These are phyloP conservation scores for Laothoe populi DNA, from an alignment of 2,888 invertebrate genomes.

Conservation along the genomic window DNA sequence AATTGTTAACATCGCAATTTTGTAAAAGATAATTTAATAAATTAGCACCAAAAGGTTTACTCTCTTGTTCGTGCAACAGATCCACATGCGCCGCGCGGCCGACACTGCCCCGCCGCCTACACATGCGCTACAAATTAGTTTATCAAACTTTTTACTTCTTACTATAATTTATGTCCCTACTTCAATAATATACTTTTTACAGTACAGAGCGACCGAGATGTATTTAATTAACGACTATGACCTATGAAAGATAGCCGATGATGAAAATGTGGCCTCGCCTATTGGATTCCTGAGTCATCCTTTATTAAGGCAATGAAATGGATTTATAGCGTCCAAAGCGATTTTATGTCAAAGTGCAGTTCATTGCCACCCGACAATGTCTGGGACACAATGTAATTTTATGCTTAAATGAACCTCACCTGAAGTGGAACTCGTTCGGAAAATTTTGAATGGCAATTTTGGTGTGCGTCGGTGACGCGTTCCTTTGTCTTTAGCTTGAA, in stretches of 20 bases:
- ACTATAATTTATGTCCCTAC: conserved; percentile 30
- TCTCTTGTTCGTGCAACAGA: conserved; percentile 32
- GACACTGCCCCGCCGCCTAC: conserved; percentile 15
- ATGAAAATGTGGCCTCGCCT: conserved; percentile 71
- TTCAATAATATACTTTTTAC: conserved; percentile 36
- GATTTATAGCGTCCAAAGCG: conserved; percentile 79
- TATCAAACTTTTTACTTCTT: conserved; percentile 35
- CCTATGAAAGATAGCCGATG: conserved; percentile 64
- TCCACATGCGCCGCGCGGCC: conserved; percentile 28
- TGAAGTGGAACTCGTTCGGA: conserved; percentile 79
- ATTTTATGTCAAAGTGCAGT: conserved; percentile 85
- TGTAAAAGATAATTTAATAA: conserved; percentile 49
- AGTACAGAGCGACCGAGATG: conserved; percentile 33
- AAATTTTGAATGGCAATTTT: conserved; percentile 81
- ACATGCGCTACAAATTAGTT: conserved; percentile 33
- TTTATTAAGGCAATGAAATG: conserved; percentile 83
- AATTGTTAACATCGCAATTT: conserved; percentile 61
- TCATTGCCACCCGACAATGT: conserved; percentile 83
- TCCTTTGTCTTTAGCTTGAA: conserved; percentile 74
- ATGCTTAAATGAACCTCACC: conserved; percentile 80
- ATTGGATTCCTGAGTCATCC: conserved; percentile 75
- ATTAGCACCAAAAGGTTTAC: conserved; percentile 44
- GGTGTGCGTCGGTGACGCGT: conserved; percentile 64
- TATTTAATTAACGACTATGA: conserved; percentile 66
- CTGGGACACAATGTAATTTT: conserved; percentile 82